Conservation (phyloP, 2,797 vertebrate species). For the Gadopsis bispinosus region DNA sequence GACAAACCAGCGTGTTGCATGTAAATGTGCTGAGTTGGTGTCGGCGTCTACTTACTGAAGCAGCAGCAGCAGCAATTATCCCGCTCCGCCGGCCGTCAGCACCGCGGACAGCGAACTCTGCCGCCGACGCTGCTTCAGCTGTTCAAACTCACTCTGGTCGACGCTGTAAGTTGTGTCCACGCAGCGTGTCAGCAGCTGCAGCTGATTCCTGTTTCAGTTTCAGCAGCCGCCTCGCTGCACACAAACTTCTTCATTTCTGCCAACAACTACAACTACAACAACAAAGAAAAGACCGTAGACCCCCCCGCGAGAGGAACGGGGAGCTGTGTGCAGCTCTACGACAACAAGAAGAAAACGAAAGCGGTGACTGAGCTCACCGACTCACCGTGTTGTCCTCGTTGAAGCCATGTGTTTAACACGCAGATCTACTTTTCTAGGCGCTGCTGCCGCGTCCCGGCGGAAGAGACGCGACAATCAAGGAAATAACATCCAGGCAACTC, state of each 20-base stretch:
- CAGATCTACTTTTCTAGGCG: slow-evolving; percentile 76
- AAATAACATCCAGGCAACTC: slow-evolving; percentile 78
- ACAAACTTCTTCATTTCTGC: slow-evolving; percentile 11
- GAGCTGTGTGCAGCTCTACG: not conserved
- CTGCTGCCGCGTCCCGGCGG: slow-evolving; percentile 70
- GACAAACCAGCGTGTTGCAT: slow-evolving; percentile 33
- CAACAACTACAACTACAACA: no score
- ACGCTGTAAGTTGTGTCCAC: slow-evolving; percentile 15
- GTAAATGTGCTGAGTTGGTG: slow-evolving; percentile 39
- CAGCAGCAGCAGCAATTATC: slow-evolving; percentile 1
- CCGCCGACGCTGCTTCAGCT: slow-evolving; percentile 7
- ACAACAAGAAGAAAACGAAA: not conserved
- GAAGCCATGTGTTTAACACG: slow-evolving; percentile 71
- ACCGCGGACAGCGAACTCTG: slow-evolving; percentile 72
- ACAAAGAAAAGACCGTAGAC: not conserved
- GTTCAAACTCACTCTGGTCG: slow-evolving; percentile 21
- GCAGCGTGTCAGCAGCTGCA: not conserved
- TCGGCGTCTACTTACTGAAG: slow-evolving; percentile 25
- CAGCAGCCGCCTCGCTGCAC: not conserved
- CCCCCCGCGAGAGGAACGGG: not conserved
- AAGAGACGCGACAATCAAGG: slow-evolving; percentile 61
- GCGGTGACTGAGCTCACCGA: slow-evolving; percentile 42
- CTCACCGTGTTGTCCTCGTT: slow-evolving; percentile 73
- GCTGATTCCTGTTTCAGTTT: not conserved
- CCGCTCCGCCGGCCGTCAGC: slow-evolving; percentile 58